Evolutionary conservation across 2,797 vertebrate genomes (phyloP).

Genomic region (Acrossocheilus wenchowensis): DNA sequence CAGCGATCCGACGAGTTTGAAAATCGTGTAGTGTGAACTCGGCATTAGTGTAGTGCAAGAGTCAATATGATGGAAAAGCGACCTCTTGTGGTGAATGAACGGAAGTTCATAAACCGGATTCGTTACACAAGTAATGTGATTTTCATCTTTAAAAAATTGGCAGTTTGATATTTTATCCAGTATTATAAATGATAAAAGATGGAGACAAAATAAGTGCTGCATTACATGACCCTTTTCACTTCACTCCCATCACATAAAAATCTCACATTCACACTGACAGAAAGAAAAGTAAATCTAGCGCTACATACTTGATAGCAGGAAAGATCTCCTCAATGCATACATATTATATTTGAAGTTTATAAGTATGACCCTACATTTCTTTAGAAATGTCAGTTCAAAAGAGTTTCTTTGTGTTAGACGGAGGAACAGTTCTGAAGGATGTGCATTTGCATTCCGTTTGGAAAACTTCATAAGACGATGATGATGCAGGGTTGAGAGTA

Average conservation of each 20-base stretch:
- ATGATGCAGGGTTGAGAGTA: slow-evolving; percentile 9
- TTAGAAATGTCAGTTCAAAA: not conserved
- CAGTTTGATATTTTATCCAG: not conserved
- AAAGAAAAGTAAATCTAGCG: not conserved
- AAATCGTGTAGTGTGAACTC: too few species aligned
- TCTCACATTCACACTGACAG: not conserved
- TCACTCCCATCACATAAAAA: not conserved
- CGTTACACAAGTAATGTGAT: not conserved
- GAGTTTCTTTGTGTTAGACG: not conserved
- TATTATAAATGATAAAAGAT: not conserved
- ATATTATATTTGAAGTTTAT: not conserved
- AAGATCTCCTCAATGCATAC: not conserved
- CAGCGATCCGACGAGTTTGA: too few species aligned
- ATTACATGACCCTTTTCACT: not conserved
- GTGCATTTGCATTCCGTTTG: slow-evolving; percentile 1
- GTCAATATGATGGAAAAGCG: too few species aligned
- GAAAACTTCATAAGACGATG: not conserved
- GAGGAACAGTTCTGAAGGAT: not conserved
- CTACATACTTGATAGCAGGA: not conserved
- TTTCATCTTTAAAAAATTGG: not conserved
- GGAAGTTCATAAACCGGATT: too few species aligned
- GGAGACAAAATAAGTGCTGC: not conserved
- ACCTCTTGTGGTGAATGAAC: too few species aligned
- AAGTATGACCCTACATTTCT: not conserved
- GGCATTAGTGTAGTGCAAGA: too few species aligned